phyloP scores from a whole-genome alignment of 2,888 invertebrate genomes.

The Leptopilina syphax region DNA sequence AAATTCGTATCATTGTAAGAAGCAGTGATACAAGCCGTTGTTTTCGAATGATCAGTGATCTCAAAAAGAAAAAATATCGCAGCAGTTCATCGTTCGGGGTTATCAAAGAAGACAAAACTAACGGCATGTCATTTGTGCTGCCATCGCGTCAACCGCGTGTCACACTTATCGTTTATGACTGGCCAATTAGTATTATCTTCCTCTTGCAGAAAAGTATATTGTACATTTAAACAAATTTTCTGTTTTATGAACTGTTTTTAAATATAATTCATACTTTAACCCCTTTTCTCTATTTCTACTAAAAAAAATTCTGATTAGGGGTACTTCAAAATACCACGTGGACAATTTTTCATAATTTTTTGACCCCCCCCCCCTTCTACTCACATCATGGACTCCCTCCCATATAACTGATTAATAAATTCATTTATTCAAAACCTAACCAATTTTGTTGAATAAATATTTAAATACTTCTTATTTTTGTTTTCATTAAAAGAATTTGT shows the following conservation, averaged over 20 bases:
- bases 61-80: slow-evolving; percentile 45
- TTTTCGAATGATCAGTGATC: slow-evolving; percentile 45
- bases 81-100: slow-evolving; percentile 72
- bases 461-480: too few species aligned
- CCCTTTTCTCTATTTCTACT: too few species aligned
- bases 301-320: too few species aligned
- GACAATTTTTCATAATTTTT: too few species aligned
- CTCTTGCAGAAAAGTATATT: neutral
- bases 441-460: too few species aligned
- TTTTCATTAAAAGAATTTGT: too few species aligned
- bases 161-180: slow-evolving; percentile 74
- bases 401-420: too few species aligned
- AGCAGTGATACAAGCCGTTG: slow-evolving; percentile 50
- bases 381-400: too few species aligned
- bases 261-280: too few species aligned
- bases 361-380: too few species aligned
- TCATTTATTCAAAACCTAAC: too few species aligned
- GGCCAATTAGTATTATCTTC: slow-evolving; percentile 72
- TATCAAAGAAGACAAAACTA: slow-evolving; percentile 75
- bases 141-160: slow-evolving; percentile 71
- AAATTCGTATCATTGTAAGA: neutral
- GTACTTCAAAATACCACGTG: too few species aligned
- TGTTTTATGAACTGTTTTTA: neutral
- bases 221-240: slow-evolving; percentile 6
- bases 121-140: slow-evolving; percentile 69